Evolutionary conservation across 2,113 vertebrate genomes (phyloP).

Genomic region (Lepidothrix coronata): DNA sequence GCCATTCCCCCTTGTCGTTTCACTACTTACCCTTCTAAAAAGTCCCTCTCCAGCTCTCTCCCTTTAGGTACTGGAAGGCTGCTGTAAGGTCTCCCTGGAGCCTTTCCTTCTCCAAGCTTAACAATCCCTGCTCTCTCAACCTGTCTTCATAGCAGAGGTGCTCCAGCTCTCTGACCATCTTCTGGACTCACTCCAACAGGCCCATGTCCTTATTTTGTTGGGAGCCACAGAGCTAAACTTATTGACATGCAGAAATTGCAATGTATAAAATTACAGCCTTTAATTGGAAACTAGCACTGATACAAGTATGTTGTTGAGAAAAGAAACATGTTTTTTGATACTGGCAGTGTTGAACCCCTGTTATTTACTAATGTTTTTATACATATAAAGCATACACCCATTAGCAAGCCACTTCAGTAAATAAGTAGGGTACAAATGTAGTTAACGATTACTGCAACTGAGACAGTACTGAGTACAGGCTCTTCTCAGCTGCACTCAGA

Average conservation of each 20-base stretch:
- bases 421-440: background rate
- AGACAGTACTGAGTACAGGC: background rate
- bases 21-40: background rate
- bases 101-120: background rate
- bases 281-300: background rate
- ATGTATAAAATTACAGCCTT: background rate
- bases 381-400: background rate
- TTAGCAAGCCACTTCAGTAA: background rate
- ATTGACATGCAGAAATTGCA: background rate
- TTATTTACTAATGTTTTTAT: background rate
- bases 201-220: background rate
- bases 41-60: background rate
- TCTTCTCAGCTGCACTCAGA: background rate
- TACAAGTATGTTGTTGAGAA: background rate
- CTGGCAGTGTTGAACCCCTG: background rate
- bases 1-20: background rate
- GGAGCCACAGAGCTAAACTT: background rate
- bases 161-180: background rate
- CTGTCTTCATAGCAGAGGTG: background rate
- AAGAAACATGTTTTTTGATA: background rate
- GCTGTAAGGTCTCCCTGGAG: background rate
- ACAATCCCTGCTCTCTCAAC: background rate
- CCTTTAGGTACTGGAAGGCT: background rate
- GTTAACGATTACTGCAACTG: background rate
- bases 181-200: background rate